These are phyloP conservation scores for Esox masquinongy DNA, from an alignment of 2,797 vertebrate species.

Conservation along the genomic window DNA sequence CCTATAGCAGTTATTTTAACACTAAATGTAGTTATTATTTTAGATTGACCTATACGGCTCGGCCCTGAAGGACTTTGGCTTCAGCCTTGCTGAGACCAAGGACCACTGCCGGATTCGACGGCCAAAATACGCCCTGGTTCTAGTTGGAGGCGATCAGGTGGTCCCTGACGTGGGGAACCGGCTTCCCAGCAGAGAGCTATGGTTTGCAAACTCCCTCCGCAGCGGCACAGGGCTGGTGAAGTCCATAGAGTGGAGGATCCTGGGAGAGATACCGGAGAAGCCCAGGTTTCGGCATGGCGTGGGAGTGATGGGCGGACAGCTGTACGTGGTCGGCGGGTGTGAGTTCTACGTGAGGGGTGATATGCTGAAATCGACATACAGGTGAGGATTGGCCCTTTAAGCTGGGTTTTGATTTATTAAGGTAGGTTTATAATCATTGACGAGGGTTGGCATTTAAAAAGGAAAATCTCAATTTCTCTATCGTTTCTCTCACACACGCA, in stretches of 20 bases:
- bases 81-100: conserved; percentile 54
- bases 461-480: neutral
- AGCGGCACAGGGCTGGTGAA: conserved; percentile 80
- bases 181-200: conserved; percentile 76
- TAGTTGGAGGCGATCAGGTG: conserved; percentile 84
- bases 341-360: conserved; percentile 81
- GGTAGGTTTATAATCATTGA: neutral
- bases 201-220: conserved; percentile 83
- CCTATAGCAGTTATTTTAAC: neutral
- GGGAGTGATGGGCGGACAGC: conserved; percentile 63
- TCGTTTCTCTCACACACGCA: conserved; percentile 21
- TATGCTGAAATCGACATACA: conserved; percentile 85
- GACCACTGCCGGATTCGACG: conserved; percentile 70
- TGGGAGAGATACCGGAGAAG: conserved; percentile 78
- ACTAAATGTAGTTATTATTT: neutral
- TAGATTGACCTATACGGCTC: conserved; percentile 68
- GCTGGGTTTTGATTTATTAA: neutral
- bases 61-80: conserved; percentile 65
- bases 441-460: neutral
- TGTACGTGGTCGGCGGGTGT: conserved; percentile 88
- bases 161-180: conserved; percentile 72
- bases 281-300: conserved; percentile 82
- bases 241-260: conserved; percentile 78
- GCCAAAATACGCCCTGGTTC: conserved; percentile 77
- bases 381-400: conserved; percentile 62